These are phyloP conservation scores for Cheilosia urbana DNA, from an alignment of 2,888 invertebrate species.

Conservation along the genomic window DNA sequence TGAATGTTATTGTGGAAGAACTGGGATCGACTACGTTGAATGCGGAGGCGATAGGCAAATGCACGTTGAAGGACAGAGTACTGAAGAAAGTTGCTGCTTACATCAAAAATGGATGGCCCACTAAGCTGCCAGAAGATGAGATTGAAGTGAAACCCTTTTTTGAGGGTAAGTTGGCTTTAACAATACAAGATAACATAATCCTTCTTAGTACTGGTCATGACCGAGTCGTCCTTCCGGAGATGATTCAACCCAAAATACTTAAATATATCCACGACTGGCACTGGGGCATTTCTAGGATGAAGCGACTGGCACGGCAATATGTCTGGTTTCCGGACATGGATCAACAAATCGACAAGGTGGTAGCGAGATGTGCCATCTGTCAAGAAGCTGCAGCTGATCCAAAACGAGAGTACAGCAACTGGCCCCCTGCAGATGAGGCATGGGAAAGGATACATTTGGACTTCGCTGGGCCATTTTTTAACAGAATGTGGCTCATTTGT, in stretches of 20 bases:
- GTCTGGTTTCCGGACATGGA: conserved; percentile 1
- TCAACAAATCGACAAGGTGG: conserved; percentile 24
- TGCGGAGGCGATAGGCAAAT: conserved; percentile 3
- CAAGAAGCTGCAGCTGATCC: conserved; percentile 28
- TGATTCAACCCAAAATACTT: no score
- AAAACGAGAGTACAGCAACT: conserved; percentile 25
- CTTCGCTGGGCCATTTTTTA: conserved; percentile 42
- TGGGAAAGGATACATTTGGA: conserved; percentile 43
- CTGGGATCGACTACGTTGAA: neutral
- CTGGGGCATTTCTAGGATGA: no score
- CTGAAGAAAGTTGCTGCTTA: conserved; percentile 15
- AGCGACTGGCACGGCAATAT: no score
- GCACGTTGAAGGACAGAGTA: conserved; percentile 6
- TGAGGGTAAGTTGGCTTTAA: conserved; percentile 21
- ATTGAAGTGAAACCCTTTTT: conserved; percentile 29
- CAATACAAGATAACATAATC: neutral
- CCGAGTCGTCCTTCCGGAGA: no score
- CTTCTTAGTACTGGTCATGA: conserved; percentile 15
- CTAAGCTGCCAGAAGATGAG: conserved; percentile 3
- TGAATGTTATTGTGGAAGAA: neutral
- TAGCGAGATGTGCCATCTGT: conserved; percentile 18
- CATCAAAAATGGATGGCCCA: conserved; percentile 45
- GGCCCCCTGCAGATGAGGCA: conserved; percentile 3
- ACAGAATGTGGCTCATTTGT: conserved; percentile 49
- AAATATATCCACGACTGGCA: no score